Evolutionary conservation across 35 echinoderm and acorn worm genomes (phyloP), one percentile per base, ranked within the genome.

Genomic region (Diadema setosum): DNA sequence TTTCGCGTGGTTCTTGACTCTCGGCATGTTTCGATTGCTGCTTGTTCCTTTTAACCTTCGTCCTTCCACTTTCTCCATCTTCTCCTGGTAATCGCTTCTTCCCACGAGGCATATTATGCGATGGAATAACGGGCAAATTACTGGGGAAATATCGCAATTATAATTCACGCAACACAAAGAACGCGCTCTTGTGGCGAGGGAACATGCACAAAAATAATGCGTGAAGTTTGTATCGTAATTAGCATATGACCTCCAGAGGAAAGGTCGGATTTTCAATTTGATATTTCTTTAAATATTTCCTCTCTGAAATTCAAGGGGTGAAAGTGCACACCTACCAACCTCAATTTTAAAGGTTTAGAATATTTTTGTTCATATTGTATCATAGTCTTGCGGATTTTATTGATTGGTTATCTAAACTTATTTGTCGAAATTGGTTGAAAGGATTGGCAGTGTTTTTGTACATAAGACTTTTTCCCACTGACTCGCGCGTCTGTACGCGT

Each of bases 51-150:
- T 75, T 89, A 8, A 67, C 29, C 17, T 82, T 82, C 37, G 7
- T 37, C 18, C 31, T 25, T 30, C 32, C 46, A 37, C 46, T 60
- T 32, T 82, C 75, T 23, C 87, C 75, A 42, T 41, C 39, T 58
- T 89, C 87, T 59, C 74, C 87, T 41, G 39, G 75, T 41, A 35
- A n/a, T 81, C 87, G 73, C 50, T 89, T 89, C 65, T 89, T 89
- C 27, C 52, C 87, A 81, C 87, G 75, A 36, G 87, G 87, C 74
- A 89, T 89, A 5, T 82, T 89, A 1, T 42, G 16, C 43, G 37
- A 15, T 20, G 30, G 11, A 37, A 75, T 15, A 82, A 61, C 49
- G 21, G 45, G 31, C 27, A 39, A 49, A 42, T 59, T 67, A 11
- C 27, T 5, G 26, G 37, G 12, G 37, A 67, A 67, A 29, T 34